These are phyloP conservation scores for Chymomyza procnemis DNA, from an alignment of 2,888 invertebrate species.

Conservation along the genomic window DNA sequence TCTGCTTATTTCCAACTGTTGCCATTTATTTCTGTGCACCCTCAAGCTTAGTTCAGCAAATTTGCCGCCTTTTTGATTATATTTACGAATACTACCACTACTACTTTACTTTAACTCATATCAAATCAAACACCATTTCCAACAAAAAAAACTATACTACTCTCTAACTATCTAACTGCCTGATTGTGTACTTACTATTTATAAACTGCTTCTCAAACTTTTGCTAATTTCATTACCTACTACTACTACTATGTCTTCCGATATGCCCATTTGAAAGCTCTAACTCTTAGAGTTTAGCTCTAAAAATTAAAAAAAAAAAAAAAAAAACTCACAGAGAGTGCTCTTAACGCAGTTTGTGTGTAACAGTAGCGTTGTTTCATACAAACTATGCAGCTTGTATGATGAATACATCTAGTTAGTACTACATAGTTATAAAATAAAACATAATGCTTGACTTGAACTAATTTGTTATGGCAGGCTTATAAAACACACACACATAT, in stretches of 20 bases:
- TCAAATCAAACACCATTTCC: background rate
- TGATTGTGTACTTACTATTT: slow-evolving; percentile 10
- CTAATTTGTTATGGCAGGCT: slow-evolving; percentile 37
- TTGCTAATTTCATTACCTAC: slow-evolving; percentile 38
- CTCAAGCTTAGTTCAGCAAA: background rate
- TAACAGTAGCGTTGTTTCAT: background rate
- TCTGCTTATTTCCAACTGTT: slow-evolving; percentile 2
- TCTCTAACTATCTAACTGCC: slow-evolving; percentile 26
- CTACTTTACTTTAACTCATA: background rate
- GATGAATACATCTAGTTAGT: slow-evolving; percentile 28
- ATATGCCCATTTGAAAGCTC: background rate
- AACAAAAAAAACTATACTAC: background rate
- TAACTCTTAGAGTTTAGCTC: background rate
- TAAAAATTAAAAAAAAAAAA: slow-evolving; percentile 2
- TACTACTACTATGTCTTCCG: background rate
- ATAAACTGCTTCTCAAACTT: slow-evolving; percentile 34
- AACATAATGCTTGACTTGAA: slow-evolving; percentile 45
- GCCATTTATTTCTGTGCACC: background rate
- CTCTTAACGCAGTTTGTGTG: slow-evolving; percentile 8
- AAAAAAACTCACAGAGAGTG: slow-evolving; percentile 26
- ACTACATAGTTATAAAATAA: slow-evolving; percentile 58
- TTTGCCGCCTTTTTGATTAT: too few species aligned
- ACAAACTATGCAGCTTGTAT: background rate
- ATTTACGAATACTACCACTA: too few species aligned
- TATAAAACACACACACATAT: slow-evolving; percentile 30